A percentile compares a stretch with the other conserved stretches of the same genome.
phyloP scores from a whole-genome alignment of 2,888 invertebrate genomes.

The Drosophila trichaetosa region DNA sequence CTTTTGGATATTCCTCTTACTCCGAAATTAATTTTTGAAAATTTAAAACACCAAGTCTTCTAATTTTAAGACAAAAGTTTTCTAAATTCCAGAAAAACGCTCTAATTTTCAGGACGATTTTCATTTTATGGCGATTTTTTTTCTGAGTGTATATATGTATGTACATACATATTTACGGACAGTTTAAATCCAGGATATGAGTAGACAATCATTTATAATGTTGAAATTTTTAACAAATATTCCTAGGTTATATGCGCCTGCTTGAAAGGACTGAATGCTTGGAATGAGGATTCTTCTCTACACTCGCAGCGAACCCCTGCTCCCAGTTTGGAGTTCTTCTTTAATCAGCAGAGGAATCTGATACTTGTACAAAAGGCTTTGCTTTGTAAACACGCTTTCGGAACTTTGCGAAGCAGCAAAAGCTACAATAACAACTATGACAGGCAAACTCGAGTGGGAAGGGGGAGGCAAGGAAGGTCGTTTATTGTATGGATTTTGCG shows the following conservation, averaged over 20 bases:
- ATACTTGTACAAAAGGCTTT: slow-evolving; percentile 79
- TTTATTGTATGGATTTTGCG: slow-evolving; percentile 69
- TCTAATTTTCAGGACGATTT: rapidly evolving
- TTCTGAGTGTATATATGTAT: slow-evolving; percentile 9
- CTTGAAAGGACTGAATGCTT: slow-evolving; percentile 25
- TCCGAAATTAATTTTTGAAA: too few relatives aligned
- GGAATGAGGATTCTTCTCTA: slow-evolving; percentile 21
- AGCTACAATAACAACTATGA: slow-evolving; percentile 55
- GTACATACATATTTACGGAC: slow-evolving; percentile 9
- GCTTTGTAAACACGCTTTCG: slow-evolving; percentile 81
- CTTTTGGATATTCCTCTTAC: too few relatives aligned
- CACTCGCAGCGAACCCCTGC: slow-evolving; percentile 10
- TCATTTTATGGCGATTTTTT: background rate
- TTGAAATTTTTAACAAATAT: slow-evolving; percentile 77
- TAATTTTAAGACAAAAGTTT: too few relatives aligned
- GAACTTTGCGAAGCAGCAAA: slow-evolving; percentile 72
- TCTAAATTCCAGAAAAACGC: background rate
- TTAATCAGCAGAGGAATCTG: slow-evolving; percentile 80
- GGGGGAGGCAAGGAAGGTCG: slow-evolving; percentile 12
- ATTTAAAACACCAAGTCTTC: too few relatives aligned
- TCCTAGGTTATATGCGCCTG: slow-evolving; percentile 26
- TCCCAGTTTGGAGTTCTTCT: slow-evolving; percentile 47
- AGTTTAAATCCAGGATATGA: slow-evolving; percentile 62
- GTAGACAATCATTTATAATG: slow-evolving; percentile 74
- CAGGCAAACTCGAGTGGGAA: slow-evolving; percentile 23